These are phyloP conservation scores for Drosophila sulfurigaster DNA, from an alignment of 1,140 invertebrate genomes.

Conservation along the genomic window DNA sequence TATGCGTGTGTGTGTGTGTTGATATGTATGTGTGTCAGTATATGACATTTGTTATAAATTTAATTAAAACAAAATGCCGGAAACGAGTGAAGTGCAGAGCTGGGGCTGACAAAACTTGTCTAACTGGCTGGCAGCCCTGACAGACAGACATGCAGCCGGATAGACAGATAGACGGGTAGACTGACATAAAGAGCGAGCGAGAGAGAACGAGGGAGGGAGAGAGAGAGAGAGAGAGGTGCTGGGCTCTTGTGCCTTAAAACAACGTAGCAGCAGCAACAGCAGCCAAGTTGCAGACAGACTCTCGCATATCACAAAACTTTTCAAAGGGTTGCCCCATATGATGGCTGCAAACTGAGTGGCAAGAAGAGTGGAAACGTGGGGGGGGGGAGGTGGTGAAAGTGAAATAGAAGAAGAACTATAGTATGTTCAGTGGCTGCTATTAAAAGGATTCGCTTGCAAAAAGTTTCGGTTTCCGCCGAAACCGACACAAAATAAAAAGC, in stretches of 20 bases:
- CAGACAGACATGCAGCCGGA: slow-evolving; percentile 15
- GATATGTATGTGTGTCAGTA: slow-evolving; percentile 8
- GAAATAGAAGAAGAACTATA: slow-evolving; percentile 1
- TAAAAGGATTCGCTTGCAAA: slow-evolving; percentile 53
- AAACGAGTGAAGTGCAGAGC: slow-evolving; percentile 61
- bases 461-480: slow-evolving; percentile 38
- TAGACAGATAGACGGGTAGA: slow-evolving; percentile 12
- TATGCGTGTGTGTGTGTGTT: background rate
- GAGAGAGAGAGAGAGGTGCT: slow-evolving; percentile 6
- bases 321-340: slow-evolving; percentile 9
- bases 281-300: slow-evolving; percentile 23
- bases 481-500: slow-evolving; percentile 20
- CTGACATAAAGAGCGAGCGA: slow-evolving; percentile 11
- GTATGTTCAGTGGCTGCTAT: slow-evolving; percentile 36
- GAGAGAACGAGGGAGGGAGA: background rate
- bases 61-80: slow-evolving; percentile 77
- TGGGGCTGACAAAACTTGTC: slow-evolving; percentile 60
- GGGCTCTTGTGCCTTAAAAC: slow-evolving; percentile 21
- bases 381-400: background rate
- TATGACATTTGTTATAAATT: slow-evolving; percentile 77
- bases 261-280: background rate
- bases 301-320: slow-evolving; percentile 21
- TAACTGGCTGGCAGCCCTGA: slow-evolving; percentile 44
- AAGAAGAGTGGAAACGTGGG: background rate
- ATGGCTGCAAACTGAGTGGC: background rate